A percentile compares a stretch with the other conserved stretches of the same genome.
Conservation (phyloP, 1,140 invertebrate species). For the Psix sp. region DNA sequence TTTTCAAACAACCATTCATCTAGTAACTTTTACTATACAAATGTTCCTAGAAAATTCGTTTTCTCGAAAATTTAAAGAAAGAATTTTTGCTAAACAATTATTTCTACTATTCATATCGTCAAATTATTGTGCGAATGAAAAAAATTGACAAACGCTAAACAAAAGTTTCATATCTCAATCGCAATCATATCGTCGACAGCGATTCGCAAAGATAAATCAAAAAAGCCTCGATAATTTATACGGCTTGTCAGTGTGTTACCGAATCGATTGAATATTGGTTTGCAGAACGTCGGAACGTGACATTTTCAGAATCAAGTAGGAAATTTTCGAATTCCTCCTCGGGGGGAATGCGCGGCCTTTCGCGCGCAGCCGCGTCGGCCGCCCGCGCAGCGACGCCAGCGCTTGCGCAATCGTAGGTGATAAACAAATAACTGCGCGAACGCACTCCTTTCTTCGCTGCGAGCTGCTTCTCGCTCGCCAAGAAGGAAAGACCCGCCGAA, state of each 20-base stretch:
- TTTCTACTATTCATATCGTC: no score
- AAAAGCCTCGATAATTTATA: constrained; percentile 20
- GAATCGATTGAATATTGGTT: constrained; percentile 28
- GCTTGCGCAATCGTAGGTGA: constrained; percentile 59
- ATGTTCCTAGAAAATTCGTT: no score
- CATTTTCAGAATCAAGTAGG: constrained; percentile 71
- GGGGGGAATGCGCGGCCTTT: constrained; percentile 64
- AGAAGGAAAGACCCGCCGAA: constrained; percentile 14
- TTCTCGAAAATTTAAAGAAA: no score
- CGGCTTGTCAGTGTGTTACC: constrained; percentile 11
- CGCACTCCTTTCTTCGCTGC: constrained; percentile 60
- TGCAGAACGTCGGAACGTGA: constrained; percentile 61
- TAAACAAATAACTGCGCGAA: constrained; percentile 61
- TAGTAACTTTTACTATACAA: no score
- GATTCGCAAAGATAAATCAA: constrained; percentile 13
- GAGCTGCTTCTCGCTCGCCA: constrained; percentile 25
- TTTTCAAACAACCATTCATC: no score
- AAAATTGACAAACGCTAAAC: no score
- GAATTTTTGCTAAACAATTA: no score
- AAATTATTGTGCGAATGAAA: no score
- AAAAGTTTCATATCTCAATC: no score
- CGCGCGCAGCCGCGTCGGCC: constrained; percentile 56
- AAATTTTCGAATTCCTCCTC: constrained; percentile 66
- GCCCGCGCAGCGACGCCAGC: constrained; percentile 12
- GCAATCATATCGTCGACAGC: no score